A percentile compares a stretch with the other conserved stretches of the same genome.
Conservation (phyloP, 2,888 invertebrate species). For the Sarcophaga caerulescens region DNA sequence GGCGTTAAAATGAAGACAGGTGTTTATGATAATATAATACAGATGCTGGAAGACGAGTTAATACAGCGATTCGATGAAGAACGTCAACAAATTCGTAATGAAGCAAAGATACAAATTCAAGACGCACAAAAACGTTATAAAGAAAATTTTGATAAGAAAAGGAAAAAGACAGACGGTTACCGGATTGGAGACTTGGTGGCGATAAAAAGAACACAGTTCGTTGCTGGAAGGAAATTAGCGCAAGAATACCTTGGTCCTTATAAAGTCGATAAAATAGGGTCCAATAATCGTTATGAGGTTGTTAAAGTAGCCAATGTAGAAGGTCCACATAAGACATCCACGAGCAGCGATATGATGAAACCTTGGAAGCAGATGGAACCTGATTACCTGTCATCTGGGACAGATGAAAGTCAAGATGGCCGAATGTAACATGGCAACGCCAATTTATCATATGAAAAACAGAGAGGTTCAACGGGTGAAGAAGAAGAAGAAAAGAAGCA, state of each 20-base stretch:
- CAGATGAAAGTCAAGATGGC: constrained; percentile 38
- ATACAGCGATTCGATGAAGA: constrained; percentile 41
- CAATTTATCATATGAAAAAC: too few species aligned
- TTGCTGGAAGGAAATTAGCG: constrained; percentile 53
- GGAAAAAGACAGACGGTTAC: constrained; percentile 47
- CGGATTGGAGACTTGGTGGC: constrained; percentile 30
- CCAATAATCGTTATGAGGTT: constrained; percentile 31
- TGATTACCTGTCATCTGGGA: constrained; percentile 48
- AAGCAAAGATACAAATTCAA: constrained; percentile 34
- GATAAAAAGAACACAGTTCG: constrained; percentile 60
- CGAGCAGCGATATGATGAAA: constrained; percentile 56
- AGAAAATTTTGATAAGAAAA: constrained; percentile 45
- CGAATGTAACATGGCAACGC: constrained; percentile 21
- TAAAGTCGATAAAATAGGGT: constrained; percentile 22
- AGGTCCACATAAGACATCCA: constrained; percentile 31
- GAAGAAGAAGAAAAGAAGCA: too few species aligned
- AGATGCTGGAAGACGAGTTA: constrained; percentile 43
- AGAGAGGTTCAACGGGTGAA: too few species aligned
- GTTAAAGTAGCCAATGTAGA: constrained; percentile 12
- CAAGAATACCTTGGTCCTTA: constrained; percentile 52
- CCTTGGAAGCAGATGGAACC: constrained; percentile 43
- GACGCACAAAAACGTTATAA: constrained; percentile 58
- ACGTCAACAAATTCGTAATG: constrained; percentile 16
- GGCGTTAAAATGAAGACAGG: too few species aligned
- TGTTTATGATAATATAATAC: neutral